Conservation (phyloP, 35 echinoderm and acorn worm species). For the Lytechinus variegatus region DNA sequence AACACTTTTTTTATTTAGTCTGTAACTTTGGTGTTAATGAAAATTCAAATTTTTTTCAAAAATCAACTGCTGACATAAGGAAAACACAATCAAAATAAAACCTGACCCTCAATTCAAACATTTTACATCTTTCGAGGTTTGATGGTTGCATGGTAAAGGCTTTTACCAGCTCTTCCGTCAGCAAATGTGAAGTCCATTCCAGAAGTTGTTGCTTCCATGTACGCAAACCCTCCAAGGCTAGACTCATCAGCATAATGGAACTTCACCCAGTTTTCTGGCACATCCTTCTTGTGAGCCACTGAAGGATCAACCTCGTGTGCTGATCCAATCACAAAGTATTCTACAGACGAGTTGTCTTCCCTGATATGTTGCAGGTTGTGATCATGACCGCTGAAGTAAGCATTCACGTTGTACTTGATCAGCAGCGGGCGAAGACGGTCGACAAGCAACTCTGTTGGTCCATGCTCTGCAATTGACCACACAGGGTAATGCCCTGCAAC, state of each 20-base stretch:
- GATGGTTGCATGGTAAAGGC: constrained; percentile 76
- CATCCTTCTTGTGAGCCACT: constrained; percentile 49
- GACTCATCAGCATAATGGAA: constrained; percentile 72
- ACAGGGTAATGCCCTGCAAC: constrained; percentile 96
- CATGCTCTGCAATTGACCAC: constrained; percentile 97
- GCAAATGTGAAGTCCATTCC: constrained; percentile 80
- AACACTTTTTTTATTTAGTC: too few relatives aligned
- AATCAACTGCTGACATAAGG: not conserved
- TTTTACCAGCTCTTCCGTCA: constrained; percentile 78
- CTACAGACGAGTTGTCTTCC: constrained; percentile 74
- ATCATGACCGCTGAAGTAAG: constrained; percentile 96
- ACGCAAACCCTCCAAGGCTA: constrained; percentile 85
- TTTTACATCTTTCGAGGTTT: constrained; percentile 56
- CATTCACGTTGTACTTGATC: constrained; percentile 86
- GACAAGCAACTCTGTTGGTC: constrained; percentile 83
- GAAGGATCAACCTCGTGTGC: constrained; percentile 79
- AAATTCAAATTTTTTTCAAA: too few relatives aligned
- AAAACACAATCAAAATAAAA: not conserved
- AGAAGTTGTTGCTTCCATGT: constrained; percentile 59
- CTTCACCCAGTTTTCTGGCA: constrained; percentile 68
- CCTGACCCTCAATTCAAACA: not conserved
- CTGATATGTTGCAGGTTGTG: constrained; percentile 94
- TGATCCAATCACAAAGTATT: constrained; percentile 93
- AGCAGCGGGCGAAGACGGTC: constrained; percentile 66
- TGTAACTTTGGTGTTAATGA: too few relatives aligned